Evolutionary conservation across 2,888 invertebrate genomes (phyloP), one percentile per base, ranked within the genome.

Genomic region (Drosophila affinis): DNA sequence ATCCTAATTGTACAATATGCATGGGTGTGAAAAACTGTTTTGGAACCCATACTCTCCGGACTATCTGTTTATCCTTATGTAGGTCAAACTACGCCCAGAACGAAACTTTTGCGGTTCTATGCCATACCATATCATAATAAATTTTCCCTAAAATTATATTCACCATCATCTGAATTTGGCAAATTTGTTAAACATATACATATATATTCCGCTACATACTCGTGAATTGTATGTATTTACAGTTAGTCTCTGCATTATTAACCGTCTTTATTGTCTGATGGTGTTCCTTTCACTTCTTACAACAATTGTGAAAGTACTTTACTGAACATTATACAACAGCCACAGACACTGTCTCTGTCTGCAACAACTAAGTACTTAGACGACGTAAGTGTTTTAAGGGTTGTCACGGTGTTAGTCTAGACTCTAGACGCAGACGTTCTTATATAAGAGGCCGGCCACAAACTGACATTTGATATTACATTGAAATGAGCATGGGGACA

Each of bases 261-360:
- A 82, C 77, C 72, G 62, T 75, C 72, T 77, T 62, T 62, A 62
- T 69, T 65, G 81, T 76, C 76, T 79, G 76, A 68, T 73, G 78
- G 71, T 76, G 14, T 39, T 39, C 39, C 39, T 39, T 82, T 82
- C 85, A 77, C 81, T 84, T 79, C 77, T 81, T 51, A 65, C 53
- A 69, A 76, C 79, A 82, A 78, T 79, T 78, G 76, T 81, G 77
- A 84, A 84, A 80, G 83, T 80, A 83, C 80, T 80, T 80, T 69
- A 80, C 54, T 54, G 61, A 58, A 72, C 67, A 78, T 68, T 48
- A 64, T n/a, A 39, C 14, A 39, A 58, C 79, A 72, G 72, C 77
- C 75, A 62, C 76, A 62, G 80, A 77, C 75, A 62, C 76, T 64
- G 80, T 79, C 81, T 76, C 39, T 39, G 39, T 14, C 39, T 39